A percentile compares a stretch with the other conserved stretches of the same genome.
These are phyloP conservation scores for Tridacna crocea DNA, from an alignment of 2,888 invertebrate genomes.

Conservation along the genomic window DNA sequence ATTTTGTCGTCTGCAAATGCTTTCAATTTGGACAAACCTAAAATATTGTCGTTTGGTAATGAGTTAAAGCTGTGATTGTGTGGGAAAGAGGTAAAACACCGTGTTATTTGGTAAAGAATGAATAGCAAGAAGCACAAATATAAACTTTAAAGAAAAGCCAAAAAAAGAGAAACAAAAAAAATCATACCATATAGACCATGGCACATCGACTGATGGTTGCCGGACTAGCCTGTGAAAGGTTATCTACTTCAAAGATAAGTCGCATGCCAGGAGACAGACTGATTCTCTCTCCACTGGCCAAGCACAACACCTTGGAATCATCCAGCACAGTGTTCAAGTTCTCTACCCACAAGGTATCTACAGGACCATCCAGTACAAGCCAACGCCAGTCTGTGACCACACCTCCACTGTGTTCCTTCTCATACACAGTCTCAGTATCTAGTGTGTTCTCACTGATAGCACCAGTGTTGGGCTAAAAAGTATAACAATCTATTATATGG, in stretches of 20 bases:
- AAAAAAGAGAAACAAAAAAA: too few relatives aligned
- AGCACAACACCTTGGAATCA: conserved; percentile 83
- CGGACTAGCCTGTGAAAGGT: conserved; percentile 83
- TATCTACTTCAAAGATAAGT: conserved; percentile 84
- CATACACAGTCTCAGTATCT: conserved; percentile 56
- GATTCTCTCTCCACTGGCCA: conserved; percentile 83
- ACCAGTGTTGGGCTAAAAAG: conserved; percentile 54
- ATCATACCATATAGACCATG: conserved; percentile 83
- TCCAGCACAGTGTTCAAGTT: conserved; percentile 84
- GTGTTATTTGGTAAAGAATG: too few relatives aligned
- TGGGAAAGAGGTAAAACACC: too few relatives aligned
- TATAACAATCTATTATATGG: neutral
- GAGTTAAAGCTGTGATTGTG: too few relatives aligned
- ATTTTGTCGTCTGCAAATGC: too few relatives aligned
- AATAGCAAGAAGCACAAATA: too few relatives aligned
- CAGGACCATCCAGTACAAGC: conserved; percentile 83
- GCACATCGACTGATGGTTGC: conserved; percentile 84
- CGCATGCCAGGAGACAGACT: conserved; percentile 81
- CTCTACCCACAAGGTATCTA: conserved; percentile 84
- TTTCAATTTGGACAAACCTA: too few relatives aligned
- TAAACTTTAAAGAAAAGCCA: too few relatives aligned
- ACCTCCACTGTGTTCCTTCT: conserved; percentile 62
- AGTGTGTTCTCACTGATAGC: conserved; percentile 48
- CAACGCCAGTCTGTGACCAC: conserved; percentile 80
- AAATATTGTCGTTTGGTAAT: too few relatives aligned